Conservation (phyloP, 2,797 vertebrate species). For the Xiphophorus birchmanni region DNA sequence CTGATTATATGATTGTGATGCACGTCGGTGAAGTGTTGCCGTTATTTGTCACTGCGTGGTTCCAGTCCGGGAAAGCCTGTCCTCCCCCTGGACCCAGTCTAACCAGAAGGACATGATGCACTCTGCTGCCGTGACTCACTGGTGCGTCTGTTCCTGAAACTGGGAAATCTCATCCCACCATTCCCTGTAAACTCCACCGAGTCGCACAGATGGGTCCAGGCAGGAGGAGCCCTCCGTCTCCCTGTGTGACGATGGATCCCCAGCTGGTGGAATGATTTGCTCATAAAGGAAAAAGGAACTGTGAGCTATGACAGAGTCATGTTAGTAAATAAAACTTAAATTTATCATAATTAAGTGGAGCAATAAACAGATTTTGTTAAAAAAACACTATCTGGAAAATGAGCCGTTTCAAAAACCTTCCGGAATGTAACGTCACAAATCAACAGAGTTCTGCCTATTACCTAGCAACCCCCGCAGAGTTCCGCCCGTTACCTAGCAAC, state of each 20-base stretch:
- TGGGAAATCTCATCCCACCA: slow-evolving; percentile 62
- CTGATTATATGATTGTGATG: slow-evolving; percentile 52
- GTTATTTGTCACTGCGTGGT: slow-evolving; percentile 46
- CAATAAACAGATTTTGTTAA: not conserved
- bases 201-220: slow-evolving; percentile 37
- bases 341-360: not conserved
- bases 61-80: slow-evolving; percentile 61
- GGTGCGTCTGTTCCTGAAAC: slow-evolving; percentile 61
- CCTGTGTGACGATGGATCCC: slow-evolving; percentile 17
- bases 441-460: too few species aligned
- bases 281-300: slow-evolving; percentile 6
- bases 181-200: slow-evolving; percentile 15
- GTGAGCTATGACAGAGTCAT: not conserved
- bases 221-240: slow-evolving; percentile 34
- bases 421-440: too few species aligned
- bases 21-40: slow-evolving; percentile 52
- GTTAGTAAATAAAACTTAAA: not conserved
- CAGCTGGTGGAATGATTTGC: slow-evolving; percentile 14
- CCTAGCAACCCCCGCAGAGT: too few species aligned
- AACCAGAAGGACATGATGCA: slow-evolving; percentile 75
- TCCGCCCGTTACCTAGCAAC: too few species aligned
- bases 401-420: too few species aligned
- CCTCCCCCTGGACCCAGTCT: slow-evolving; percentile 22
- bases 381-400: too few species aligned
- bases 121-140: slow-evolving; percentile 59